Percentiles rank a stretch among this genome's conserved stretches.
Conservation (phyloP, 2,888 invertebrate genomes). For the Nephrotoma appendiculata region DNA sequence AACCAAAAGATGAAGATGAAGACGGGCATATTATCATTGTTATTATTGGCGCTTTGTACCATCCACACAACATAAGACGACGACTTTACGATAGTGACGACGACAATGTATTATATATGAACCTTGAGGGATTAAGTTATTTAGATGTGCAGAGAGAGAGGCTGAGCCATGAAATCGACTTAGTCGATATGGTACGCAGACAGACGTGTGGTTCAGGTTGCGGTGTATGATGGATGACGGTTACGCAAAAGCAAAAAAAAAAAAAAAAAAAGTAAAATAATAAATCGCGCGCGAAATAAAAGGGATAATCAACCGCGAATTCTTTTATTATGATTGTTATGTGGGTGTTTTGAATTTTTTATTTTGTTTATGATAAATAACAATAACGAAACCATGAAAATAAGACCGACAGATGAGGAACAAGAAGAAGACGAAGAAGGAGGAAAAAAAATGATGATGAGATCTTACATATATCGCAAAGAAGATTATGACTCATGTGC, state of each 20-base stretch:
- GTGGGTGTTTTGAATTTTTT: not conserved
- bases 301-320: not conserved
- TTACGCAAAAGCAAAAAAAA: not conserved
- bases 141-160: not conserved
- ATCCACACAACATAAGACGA: not conserved
- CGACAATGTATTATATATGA: not conserved
- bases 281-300: not conserved
- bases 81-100: not conserved
- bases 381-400: not conserved
- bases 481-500: not conserved
- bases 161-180: not conserved
- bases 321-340: not conserved
- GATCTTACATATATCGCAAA: not conserved
- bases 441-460: not conserved
- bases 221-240: not conserved
- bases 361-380: not conserved
- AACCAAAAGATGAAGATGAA: not conserved
- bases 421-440: not conserved
- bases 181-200: not conserved
- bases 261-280: not conserved
- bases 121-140: not conserved
- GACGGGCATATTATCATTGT: not conserved
- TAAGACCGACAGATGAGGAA: not conserved
- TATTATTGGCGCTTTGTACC: not conserved
- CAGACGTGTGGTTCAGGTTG: not conserved